phyloP scores from a whole-genome alignment of 2,797 vertebrate species.

The Monodelphis domestica region DNA sequence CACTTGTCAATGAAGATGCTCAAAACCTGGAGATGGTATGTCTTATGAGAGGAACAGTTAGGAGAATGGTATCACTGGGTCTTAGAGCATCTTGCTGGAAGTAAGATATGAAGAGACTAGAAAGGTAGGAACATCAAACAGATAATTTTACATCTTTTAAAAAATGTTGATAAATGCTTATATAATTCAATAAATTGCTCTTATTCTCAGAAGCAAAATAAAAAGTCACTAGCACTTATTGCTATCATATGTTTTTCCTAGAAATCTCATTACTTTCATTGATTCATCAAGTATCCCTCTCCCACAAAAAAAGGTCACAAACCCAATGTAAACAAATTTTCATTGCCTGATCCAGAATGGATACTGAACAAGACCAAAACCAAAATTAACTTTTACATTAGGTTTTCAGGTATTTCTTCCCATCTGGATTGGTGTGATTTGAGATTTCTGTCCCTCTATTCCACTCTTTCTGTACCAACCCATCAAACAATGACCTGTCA shows the following conservation, averaged over 20 bases:
- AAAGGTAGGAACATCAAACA: background rate
- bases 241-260: background rate
- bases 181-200: slow-evolving; percentile 37
- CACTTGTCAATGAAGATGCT: background rate
- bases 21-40: background rate
- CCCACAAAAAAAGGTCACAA: slow-evolving; percentile 55
- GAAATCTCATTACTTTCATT: slow-evolving; percentile 53
- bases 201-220: slow-evolving; percentile 53
- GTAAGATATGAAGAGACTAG: background rate
- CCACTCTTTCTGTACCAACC: background rate
- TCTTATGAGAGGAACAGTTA: background rate
- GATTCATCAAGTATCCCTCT: slow-evolving; percentile 21
- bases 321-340: slow-evolving; percentile 35
- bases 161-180: slow-evolving; percentile 12
- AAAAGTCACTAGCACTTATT: slow-evolving; percentile 27
- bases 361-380: background rate
- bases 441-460: slow-evolving; percentile 10
- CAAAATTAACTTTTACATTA: slow-evolving; percentile 38
- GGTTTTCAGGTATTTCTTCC: slow-evolving; percentile 17
- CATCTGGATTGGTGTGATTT: slow-evolving; percentile 22
- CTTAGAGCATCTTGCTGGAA: background rate
- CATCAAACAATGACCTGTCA: slow-evolving; percentile 59
- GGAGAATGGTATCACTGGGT: background rate
- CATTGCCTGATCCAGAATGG: slow-evolving; percentile 15
- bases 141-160: background rate